Evolutionary conservation across 1,140 invertebrate genomes (phyloP), one percentile per base, ranked within the genome.

Genomic region (Apocrypta bakeri): DNA sequence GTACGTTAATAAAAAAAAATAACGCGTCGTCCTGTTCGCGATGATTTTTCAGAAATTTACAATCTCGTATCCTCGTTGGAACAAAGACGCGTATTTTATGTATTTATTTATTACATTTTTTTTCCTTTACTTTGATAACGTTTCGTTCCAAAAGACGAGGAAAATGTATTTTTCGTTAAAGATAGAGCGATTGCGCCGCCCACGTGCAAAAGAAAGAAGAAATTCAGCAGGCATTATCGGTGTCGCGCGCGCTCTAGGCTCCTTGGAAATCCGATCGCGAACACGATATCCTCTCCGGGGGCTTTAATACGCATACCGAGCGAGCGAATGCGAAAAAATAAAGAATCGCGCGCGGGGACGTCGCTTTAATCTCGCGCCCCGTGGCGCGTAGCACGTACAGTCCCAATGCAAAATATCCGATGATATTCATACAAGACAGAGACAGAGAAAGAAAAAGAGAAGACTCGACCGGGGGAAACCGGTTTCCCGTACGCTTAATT

Each of bases 401-500:
- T 72, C 24, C 76, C 76, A 37, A 76, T 56, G 64, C 73, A 77
- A 74, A 71, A 68, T 80, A 37, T 77, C 66, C 63, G 31, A 68
- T 24, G 25, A 14, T 56, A 27, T 79, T 63, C 74, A 17, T n/a
- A 64, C 75, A 37, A 17, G 48, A 56, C 14, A 56, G 48, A 56
- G 48, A 56, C 17, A 56, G 17, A n/a, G 17, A 56, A 56, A 21
- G n/a, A 21, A 56, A 21, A 56, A 21, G 48, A 56, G 17, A 21
- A 3, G 6, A 24, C 56, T 61, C 37, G 64, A 64, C 33, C 79
- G 48, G 78, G 56, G 84, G 84, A 92, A 91, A 90, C 90, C 90
- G 90, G 89, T 91, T 91, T 88, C 86, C 86, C 87, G 37, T 90
- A 89, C 88, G 88, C 89, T 91, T 90, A 90, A 92, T 92, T 92